A percentile compares a stretch with the other conserved stretches of the same genome.
phyloP scores from a whole-genome alignment of 2,888 invertebrate species.

The Sinhomidia bicolor region DNA sequence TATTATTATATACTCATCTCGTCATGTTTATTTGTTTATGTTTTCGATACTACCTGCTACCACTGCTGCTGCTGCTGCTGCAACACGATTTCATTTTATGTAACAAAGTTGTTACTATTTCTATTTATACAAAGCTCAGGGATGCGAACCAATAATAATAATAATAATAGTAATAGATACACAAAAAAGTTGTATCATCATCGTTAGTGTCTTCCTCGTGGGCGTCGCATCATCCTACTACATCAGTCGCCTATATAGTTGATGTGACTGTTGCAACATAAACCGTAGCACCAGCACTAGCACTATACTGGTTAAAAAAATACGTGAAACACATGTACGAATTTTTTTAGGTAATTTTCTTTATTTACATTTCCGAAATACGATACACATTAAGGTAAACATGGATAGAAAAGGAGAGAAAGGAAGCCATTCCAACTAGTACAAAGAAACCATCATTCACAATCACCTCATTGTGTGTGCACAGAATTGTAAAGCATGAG shows the following conservation, averaged over 20 bases:
- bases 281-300: background rate
- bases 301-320: background rate
- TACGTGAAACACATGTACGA: background rate
- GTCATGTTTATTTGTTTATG: background rate
- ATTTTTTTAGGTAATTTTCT: constrained; percentile 20
- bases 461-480: constrained; percentile 28
- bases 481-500: constrained; percentile 27
- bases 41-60: too few relatives aligned
- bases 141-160: background rate
- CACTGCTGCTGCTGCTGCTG: background rate
- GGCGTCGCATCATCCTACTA: background rate
- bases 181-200: background rate
- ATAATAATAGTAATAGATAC: background rate
- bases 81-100: constrained; percentile 17
- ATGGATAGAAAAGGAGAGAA: background rate
- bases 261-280: too few relatives aligned
- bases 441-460: constrained; percentile 25
- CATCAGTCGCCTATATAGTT: too few relatives aligned
- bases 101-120: background rate
- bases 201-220: background rate
- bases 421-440: constrained; percentile 2
- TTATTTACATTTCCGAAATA: constrained; percentile 36
- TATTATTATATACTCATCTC: background rate
- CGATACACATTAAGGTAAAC: constrained; percentile 52
- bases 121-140: background rate